Conservation (phyloP, 2,113 vertebrate genomes). For the Ursus arctos region DNA sequence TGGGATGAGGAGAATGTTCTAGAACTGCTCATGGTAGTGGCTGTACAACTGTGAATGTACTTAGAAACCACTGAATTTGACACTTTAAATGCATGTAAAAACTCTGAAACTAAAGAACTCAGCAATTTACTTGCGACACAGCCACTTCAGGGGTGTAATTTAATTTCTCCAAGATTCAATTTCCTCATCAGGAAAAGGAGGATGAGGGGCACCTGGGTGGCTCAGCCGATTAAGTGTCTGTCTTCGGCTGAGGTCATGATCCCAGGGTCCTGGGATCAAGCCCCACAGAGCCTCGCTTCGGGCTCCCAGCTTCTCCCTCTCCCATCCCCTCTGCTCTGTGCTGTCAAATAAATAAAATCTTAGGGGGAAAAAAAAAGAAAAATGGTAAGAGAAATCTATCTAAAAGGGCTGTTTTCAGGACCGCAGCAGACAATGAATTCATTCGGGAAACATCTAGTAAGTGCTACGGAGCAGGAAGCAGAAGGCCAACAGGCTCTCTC, state of each 20-base stretch:
- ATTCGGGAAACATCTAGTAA: accelerated
- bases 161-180: neutral
- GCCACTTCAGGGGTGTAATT: neutral
- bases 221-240: neutral
- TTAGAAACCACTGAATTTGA: neutral
- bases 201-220: no score
- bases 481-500: neutral
- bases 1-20: neutral
- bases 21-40: neutral
- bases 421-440: neutral
- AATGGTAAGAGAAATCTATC: neutral
- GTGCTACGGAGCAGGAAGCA: no score
- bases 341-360: neutral
- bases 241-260: neutral
- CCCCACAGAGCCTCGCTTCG: no score
- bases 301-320: neutral
- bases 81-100: neutral
- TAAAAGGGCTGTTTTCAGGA: neutral
- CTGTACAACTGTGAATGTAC: neutral
- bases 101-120: neutral
- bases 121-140: no score
- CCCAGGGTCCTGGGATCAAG: neutral
- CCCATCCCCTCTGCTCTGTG: neutral
- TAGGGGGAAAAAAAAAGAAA: neutral
- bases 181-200: neutral